Conservation (phyloP, 2,888 invertebrate species). For the Drosophila mulleri region DNA sequence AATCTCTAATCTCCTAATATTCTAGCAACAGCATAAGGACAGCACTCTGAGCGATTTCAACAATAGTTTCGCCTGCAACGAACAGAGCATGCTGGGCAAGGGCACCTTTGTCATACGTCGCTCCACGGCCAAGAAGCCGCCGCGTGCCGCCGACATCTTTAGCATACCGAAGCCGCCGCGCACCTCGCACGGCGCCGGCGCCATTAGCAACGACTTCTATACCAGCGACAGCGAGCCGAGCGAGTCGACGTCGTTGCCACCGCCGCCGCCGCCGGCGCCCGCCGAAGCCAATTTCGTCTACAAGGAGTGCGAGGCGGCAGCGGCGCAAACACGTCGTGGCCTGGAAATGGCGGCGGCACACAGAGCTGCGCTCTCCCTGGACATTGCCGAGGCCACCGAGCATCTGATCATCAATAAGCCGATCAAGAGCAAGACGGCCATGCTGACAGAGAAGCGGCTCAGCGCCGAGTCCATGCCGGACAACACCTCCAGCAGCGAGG, state of each 20-base stretch:
- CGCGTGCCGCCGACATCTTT: slow-evolving; percentile 76
- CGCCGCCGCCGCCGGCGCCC: slow-evolving; percentile 52
- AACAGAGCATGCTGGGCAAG: slow-evolving; percentile 85
- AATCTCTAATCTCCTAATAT: not conserved
- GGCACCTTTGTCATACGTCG: slow-evolving; percentile 93
- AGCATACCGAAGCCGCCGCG: slow-evolving; percentile 69
- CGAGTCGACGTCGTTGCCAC: slow-evolving; percentile 60
- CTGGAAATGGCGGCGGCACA: slow-evolving; percentile 89
- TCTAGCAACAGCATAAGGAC: slow-evolving; percentile 27
- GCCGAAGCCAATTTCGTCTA: slow-evolving; percentile 84
- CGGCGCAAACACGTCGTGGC: slow-evolving; percentile 89
- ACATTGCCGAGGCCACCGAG: slow-evolving; percentile 67
- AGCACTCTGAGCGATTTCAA: slow-evolving; percentile 60
- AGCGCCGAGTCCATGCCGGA: slow-evolving; percentile 76
- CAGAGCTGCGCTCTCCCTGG: slow-evolving; percentile 81
- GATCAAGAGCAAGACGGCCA: slow-evolving; percentile 69
- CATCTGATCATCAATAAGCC: slow-evolving; percentile 56
- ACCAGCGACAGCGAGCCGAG: slow-evolving; percentile 75
- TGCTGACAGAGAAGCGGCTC: slow-evolving; percentile 67
- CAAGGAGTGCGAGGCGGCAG: slow-evolving; percentile 86
- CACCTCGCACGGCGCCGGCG: slow-evolving; percentile 51
- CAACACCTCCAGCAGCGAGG: slow-evolving; percentile 74
- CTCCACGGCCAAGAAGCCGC: slow-evolving; percentile 71
- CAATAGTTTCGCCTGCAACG: slow-evolving; percentile 65
- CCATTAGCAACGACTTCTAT: slow-evolving; percentile 72